Conservation (phyloP, 2,113 vertebrate species). For the Bufo gargarizans region DNA sequence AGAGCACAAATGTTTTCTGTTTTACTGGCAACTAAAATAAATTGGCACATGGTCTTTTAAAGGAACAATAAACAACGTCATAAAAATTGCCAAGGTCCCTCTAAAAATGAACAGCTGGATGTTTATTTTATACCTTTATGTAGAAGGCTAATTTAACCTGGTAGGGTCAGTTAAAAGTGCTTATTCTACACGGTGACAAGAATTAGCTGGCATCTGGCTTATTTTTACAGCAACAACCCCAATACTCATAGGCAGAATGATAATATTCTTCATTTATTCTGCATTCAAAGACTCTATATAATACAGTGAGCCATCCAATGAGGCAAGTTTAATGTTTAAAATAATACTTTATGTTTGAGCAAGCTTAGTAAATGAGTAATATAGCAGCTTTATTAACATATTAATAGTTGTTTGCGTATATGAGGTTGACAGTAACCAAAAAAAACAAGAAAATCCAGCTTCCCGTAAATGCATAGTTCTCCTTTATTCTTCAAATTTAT, state of each 20-base stretch:
- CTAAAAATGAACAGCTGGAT: conserved; percentile 8
- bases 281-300: background rate
- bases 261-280: background rate
- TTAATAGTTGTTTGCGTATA: too few relatives aligned
- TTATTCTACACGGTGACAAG: background rate
- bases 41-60: conserved; percentile 28
- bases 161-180: background rate
- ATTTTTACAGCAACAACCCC: conserved; percentile 15
- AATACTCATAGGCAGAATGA: background rate
- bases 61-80: conserved; percentile 28
- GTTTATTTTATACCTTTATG: background rate
- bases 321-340: background rate
- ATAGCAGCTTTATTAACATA: too few relatives aligned
- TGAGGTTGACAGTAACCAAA: too few relatives aligned
- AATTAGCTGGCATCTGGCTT: conserved; percentile 14
- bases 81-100: conserved; percentile 17
- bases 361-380: too few relatives aligned
- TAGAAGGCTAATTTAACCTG: conserved; percentile 1
- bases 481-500: too few relatives aligned
- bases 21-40: conserved; percentile 32
- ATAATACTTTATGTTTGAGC: background rate
- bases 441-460: too few relatives aligned
- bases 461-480: too few relatives aligned
- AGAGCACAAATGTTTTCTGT: conserved; percentile 7
- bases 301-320: background rate